These are phyloP conservation scores for Amazona vittata DNA, from an alignment of 2,113 vertebrate species.

Conservation along the genomic window DNA sequence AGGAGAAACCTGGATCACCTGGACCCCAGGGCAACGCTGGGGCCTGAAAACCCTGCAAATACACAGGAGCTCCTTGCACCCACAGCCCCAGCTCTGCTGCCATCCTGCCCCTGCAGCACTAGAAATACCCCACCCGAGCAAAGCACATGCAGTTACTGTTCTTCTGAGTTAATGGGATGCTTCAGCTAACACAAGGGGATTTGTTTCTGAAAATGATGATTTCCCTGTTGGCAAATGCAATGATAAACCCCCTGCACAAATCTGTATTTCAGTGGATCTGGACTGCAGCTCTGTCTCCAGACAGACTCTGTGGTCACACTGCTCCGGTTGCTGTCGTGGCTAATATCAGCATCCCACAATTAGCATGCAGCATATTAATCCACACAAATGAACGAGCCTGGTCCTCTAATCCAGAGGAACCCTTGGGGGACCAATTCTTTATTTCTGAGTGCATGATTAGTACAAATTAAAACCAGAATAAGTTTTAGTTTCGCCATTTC, in stretches of 20 bases:
- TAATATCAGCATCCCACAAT: not conserved
- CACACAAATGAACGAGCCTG: not conserved
- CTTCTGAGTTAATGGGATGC: not conserved
- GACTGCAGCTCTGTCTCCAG: not conserved
- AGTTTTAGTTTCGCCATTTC: slow-evolving; percentile 46
- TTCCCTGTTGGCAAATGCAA: not conserved
- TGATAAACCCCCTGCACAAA: not conserved
- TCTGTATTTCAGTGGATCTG: not conserved
- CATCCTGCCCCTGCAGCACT: not conserved
- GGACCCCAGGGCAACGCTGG: not conserved
- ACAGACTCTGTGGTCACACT: not conserved
- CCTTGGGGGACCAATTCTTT: slow-evolving; percentile 62
- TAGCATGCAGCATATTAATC: slow-evolving; percentile 34
- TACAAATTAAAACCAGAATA: slow-evolving; percentile 63
- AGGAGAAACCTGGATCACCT: not conserved
- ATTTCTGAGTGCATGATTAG: slow-evolving; percentile 53
- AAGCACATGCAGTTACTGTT: not conserved
- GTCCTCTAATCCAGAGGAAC: slow-evolving; percentile 47
- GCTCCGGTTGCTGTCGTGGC: not conserved
- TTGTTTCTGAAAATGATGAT: not conserved
- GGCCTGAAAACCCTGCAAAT: not conserved
- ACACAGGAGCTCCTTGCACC: not conserved
- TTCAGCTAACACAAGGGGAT: not conserved
- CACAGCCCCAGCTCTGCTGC: not conserved
- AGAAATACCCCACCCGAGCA: not conserved